Evolutionary conservation across 2,888 invertebrate genomes (phyloP).

Genomic region (Diarsia brunnea): DNA sequence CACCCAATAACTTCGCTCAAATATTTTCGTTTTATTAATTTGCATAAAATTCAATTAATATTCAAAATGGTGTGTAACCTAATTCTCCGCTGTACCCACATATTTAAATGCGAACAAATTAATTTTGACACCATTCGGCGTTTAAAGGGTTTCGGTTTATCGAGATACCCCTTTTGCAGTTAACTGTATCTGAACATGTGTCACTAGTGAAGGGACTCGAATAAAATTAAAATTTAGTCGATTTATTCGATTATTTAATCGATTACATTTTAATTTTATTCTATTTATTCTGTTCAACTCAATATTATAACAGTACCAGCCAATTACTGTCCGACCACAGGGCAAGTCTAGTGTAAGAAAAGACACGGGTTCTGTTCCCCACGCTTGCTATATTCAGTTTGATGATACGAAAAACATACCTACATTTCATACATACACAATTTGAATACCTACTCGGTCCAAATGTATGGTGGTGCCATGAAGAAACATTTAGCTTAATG

Average conservation of each 20-base stretch:
- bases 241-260: conserved; percentile 17
- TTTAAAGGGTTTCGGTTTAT: conserved; percentile 60
- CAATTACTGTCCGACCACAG: not conserved
- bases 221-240: conserved; percentile 11
- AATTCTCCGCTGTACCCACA: conserved; percentile 38
- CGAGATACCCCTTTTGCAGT: conserved; percentile 50
- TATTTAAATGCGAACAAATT: conserved; percentile 65
- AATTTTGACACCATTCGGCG: conserved; percentile 58
- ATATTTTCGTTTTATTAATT: conserved; percentile 49
- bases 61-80: conserved; percentile 55
- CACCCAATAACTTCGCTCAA: conserved; percentile 16
- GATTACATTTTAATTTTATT: no score
- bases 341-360: not conserved
- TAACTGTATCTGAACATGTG: conserved; percentile 39
- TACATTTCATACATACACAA: not conserved
- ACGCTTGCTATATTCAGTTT: not conserved
- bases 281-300: not conserved
- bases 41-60: conserved; percentile 59
- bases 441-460: not conserved
- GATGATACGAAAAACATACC: not conserved
- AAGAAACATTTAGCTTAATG: not conserved
- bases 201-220: conserved; percentile 44
- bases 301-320: not conserved
- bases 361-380: not conserved
- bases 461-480: not conserved